Conservation (phyloP, 2,113 vertebrate species). For the Sus scrofa region DNA sequence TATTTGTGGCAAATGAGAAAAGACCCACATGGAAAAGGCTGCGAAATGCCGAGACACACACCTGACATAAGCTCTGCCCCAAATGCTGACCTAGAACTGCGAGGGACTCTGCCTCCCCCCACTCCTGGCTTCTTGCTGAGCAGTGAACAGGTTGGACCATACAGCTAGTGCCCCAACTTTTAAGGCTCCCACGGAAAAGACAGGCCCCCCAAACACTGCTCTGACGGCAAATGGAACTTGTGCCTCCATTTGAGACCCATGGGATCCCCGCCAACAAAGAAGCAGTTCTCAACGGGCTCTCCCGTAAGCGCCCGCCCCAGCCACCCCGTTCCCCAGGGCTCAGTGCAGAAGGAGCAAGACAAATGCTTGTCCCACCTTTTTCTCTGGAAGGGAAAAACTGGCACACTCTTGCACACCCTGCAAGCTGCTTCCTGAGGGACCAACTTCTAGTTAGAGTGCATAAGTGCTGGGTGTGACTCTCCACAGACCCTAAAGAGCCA, state of each 20-base stretch:
- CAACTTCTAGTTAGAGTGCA: background rate
- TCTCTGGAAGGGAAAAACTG: background rate
- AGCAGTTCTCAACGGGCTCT: background rate
- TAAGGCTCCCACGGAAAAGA: background rate
- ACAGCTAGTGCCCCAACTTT: background rate
- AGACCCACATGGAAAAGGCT: background rate
- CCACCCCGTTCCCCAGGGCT: background rate
- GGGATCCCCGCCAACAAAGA: background rate
- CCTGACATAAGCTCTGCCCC: background rate
- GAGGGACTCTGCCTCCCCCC: background rate
- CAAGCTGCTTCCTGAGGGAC: background rate
- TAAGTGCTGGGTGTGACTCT: background rate
- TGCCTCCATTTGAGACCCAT: background rate
- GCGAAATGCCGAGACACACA: background rate
- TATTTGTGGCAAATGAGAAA: background rate
- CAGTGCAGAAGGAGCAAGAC: background rate
- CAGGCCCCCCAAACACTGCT: background rate
- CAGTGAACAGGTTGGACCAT: background rate
- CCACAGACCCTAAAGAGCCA: background rate
- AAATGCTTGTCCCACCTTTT: background rate
- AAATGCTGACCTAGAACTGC: background rate
- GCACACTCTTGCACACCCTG: background rate
- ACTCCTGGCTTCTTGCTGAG: background rate
- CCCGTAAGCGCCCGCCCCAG: background rate
- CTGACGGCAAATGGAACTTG: background rate